Evolutionary conservation across 1,140 invertebrate genomes (phyloP), one percentile per base, ranked within the genome.

Genomic region (Aricia agestis): DNA sequence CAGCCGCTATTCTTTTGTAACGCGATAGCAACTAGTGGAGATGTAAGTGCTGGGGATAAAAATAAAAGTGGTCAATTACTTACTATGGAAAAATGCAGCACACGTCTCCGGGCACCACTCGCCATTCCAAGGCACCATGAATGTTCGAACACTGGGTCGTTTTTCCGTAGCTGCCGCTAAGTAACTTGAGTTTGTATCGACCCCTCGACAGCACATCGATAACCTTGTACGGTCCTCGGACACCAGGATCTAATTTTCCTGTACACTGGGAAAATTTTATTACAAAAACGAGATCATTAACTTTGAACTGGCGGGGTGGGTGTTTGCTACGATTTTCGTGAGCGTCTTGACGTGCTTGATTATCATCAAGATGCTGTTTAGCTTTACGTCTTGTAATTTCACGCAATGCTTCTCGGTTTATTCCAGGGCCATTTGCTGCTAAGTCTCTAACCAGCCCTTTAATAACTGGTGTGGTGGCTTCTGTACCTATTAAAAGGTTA

Each of bases 211-310:
- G 11, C 0, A 72, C 59, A 9, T 70, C 52, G 0, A 17, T 32
- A 0, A 75, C 42, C 17, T 42, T 41, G 41, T 74, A 74, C 2
- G 75, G 75, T 0, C 73, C 75, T 42, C 73, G 67, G 71, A 78
- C 76, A 1, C 75, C 69, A 1, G 65, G 19, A 65, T 76, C 75
- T 0, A 78, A 67, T 11, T 78, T 78, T 2, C 73, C 75, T 10
- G 69, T 69, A 1, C 66, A 66, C 61, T 76, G 77, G 11, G 76
- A 69, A 41, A 45, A 57, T 65, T 78, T 75, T 0, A 74, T 74
- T 1, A 78, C 76, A 66, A 75, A 78, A 0, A 68, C 74, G 3
- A 71, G 19, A 10, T 74, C 71, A 57, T 71, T 52, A 13, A 72
- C 42, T 3, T 57, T 3, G 67, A 66, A 77, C 9, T 5, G 71